Conservation (phyloP, 2,113 vertebrate species). For the Falcunculus frontatus region DNA sequence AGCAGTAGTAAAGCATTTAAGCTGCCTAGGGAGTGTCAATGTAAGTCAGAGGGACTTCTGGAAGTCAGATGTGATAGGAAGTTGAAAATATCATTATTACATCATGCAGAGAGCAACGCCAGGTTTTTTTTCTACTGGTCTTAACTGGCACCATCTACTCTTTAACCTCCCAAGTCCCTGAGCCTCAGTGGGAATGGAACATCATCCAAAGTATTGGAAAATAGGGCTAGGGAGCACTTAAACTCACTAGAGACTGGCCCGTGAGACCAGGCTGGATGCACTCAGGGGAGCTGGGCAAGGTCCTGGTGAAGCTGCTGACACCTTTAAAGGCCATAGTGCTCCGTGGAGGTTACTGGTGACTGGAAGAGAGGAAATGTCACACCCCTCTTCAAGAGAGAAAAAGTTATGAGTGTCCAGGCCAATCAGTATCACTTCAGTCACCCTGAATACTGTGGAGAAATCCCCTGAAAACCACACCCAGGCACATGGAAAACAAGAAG, state of each 20-base stretch:
- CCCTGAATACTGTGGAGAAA: not conserved
- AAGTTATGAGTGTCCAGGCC: not conserved
- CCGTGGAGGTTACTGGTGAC: too few species aligned
- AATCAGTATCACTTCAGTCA: too few species aligned
- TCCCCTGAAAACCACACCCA: not conserved
- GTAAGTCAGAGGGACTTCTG: not conserved
- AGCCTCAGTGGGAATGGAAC: not conserved
- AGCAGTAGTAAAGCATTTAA: not conserved
- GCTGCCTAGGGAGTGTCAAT: not conserved
- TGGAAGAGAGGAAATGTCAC: not conserved
- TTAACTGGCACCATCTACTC: not conserved
- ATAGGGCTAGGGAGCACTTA: not conserved
- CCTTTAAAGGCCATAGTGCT: not conserved
- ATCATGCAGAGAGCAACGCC: not conserved
- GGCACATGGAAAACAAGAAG: not conserved
- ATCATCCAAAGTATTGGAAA: not conserved
- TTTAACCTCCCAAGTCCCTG: not conserved
- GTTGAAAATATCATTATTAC: not conserved
- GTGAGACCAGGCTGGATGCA: not conserved
- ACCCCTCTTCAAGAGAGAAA: not conserved
- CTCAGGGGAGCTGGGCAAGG: not conserved
- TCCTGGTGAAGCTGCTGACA: not conserved
- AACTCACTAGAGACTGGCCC: not conserved
- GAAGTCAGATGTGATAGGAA: not conserved
- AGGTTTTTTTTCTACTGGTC: not conserved